Conservation (phyloP, 2,888 invertebrate species). For the Euproctis similis region DNA sequence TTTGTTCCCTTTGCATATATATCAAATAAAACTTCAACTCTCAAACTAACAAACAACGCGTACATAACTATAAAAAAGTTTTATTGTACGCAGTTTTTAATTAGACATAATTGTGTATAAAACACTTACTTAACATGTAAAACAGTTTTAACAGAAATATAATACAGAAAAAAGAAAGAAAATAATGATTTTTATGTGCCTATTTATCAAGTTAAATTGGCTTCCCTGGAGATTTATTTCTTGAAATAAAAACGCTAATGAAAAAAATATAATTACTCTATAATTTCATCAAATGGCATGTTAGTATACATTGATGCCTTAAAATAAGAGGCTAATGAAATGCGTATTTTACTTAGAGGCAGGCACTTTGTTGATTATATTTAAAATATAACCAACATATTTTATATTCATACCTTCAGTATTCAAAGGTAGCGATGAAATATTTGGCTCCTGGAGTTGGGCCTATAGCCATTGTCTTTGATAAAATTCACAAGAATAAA, state of each 20-base stretch:
- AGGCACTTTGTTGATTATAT: no score
- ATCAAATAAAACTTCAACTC: slow-evolving; percentile 17
- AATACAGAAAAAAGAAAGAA: no score
- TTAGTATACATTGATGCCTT: no score
- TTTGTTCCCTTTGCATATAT: slow-evolving; percentile 18
- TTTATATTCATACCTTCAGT: no score
- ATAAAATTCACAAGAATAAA: no score
- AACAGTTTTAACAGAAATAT: slow-evolving; percentile 5
- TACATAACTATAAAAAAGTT: slow-evolving; percentile 1
- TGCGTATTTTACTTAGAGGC: no score
- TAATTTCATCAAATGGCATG: slow-evolving; percentile 20
- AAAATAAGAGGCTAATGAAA: no score
- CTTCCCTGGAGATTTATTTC: slow-evolving; percentile 5
- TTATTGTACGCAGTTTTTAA: slow-evolving; percentile 12
- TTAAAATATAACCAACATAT: no score
- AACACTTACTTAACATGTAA: slow-evolving; percentile 8
- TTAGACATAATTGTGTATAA: slow-evolving; percentile 7
- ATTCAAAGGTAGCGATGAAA: no score
- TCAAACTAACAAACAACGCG: no score
- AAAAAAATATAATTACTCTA: slow-evolving; percentile 20
- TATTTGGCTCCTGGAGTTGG: no score
- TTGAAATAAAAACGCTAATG: slow-evolving; percentile 15
- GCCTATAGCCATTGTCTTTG: no score
- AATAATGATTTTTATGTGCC: slow-evolving; percentile 3
- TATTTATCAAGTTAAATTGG: slow-evolving; percentile 6